phyloP scores from a whole-genome alignment of 2,888 invertebrate species.

The Cordilura impudica region DNA sequence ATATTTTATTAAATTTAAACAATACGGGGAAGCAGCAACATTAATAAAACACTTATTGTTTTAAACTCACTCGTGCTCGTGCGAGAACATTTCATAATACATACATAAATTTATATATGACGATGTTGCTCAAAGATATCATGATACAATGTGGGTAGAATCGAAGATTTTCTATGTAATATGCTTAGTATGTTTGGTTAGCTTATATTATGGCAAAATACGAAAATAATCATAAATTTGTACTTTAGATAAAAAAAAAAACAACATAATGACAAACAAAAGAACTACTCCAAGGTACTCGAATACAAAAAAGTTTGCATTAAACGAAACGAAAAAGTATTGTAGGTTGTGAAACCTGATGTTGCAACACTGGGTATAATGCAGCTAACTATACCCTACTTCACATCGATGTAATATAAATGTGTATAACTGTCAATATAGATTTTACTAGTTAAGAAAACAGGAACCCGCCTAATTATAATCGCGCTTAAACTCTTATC shows the following conservation, averaged over 20 bases:
- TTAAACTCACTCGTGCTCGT: background rate
- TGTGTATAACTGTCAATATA: no score
- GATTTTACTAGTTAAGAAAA: no score
- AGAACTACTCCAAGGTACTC: slow-evolving; percentile 11
- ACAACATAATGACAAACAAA: slow-evolving; percentile 1
- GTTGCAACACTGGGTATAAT: slow-evolving; percentile 28
- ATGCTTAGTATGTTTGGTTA: background rate
- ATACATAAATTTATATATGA: background rate
- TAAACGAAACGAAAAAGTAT: background rate
- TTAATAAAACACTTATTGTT: background rate
- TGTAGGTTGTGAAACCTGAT: slow-evolving; percentile 38
- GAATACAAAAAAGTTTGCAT: background rate
- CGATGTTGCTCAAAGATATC: slow-evolving; percentile 37
- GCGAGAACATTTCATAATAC: no score
- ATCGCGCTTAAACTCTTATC: no score
- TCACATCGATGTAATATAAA: background rate
- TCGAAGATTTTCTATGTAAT: slow-evolving; percentile 34
- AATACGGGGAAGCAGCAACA: background rate
- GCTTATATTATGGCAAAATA: slow-evolving; percentile 9
- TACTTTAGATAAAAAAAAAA: slow-evolving; percentile 25
- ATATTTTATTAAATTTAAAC: background rate
- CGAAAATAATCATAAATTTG: slow-evolving; percentile 44
- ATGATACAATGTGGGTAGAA: slow-evolving; percentile 50
- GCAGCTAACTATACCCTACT: background rate
- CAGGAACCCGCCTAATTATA: no score